These are phyloP conservation scores for Acanthurus tractus DNA, from an alignment of 2,797 vertebrate genomes.

Conservation along the genomic window DNA sequence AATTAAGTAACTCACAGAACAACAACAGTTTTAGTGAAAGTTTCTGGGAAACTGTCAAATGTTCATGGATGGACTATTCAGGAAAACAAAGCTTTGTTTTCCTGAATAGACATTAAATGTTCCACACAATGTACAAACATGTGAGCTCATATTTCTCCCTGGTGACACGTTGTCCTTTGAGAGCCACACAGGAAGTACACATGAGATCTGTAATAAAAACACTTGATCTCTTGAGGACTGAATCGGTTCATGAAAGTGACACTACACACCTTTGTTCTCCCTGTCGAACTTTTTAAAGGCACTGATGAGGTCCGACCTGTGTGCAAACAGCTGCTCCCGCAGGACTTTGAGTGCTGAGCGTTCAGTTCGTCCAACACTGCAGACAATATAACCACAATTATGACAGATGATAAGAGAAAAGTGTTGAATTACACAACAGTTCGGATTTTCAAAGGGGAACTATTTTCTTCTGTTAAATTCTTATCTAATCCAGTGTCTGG, in stretches of 20 bases:
- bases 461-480: too few relatives aligned
- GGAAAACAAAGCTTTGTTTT: too few relatives aligned
- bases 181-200: neutral
- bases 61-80: neutral
- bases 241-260: constrained; percentile 14
- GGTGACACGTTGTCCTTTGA: neutral
- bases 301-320: constrained; percentile 90
- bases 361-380: constrained; percentile 91
- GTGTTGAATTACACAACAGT: neutral
- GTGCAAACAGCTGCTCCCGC: constrained; percentile 92
- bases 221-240: constrained; percentile 12
- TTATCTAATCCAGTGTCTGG: too few relatives aligned
- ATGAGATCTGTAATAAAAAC: constrained; percentile 11
- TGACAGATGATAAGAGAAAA: neutral
- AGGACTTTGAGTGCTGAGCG: constrained; percentile 92
- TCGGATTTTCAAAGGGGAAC: too few relatives aligned
- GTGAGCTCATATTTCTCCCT: constrained; percentile 47
- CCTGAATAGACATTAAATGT: constrained; percentile 36
- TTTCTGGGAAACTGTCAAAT: constrained; percentile 64
- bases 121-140: constrained; percentile 18
- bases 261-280: constrained; percentile 84
- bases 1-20: constrained; percentile 4
- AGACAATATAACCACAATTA: constrained; percentile 15
- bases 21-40: constrained; percentile 28
- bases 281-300: constrained; percentile 88